phyloP scores from a whole-genome alignment of 2,888 invertebrate genomes.

The Autographa pulchrina region DNA sequence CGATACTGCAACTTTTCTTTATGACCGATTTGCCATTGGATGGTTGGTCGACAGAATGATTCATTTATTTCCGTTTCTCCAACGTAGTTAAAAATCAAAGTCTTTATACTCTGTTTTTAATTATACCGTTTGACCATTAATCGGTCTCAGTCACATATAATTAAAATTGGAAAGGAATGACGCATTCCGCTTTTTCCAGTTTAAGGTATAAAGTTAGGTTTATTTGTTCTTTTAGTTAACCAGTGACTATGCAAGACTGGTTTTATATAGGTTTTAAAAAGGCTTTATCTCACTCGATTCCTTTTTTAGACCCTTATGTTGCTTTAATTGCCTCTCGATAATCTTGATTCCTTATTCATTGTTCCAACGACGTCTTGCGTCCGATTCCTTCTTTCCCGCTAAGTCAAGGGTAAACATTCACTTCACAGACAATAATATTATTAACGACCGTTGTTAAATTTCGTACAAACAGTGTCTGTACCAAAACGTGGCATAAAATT shows the following conservation, averaged over 20 bases:
- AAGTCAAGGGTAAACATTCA: constrained; percentile 6
- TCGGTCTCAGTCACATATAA: too few species aligned
- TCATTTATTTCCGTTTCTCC: too few species aligned
- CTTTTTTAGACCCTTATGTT: not conserved
- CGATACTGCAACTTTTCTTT: too few species aligned
- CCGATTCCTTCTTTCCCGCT: not conserved
- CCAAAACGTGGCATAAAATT: constrained; percentile 8
- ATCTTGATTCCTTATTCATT: not conserved
- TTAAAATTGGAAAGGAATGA: too few species aligned
- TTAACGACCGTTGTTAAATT: constrained; percentile 3
- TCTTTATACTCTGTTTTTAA: too few species aligned
- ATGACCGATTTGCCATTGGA: too few species aligned
- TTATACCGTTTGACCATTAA: too few species aligned
- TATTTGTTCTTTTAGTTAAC: not conserved
- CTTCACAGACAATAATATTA: not conserved
- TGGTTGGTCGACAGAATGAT: too few species aligned
- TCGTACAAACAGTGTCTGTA: not conserved
- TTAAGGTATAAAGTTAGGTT: too few species aligned
- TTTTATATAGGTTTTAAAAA: not conserved
- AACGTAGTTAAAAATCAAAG: too few species aligned
- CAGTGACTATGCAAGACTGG: not conserved
- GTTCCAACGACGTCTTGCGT: not conserved
- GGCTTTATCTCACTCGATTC: not conserved
- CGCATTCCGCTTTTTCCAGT: too few species aligned
- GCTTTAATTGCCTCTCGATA: not conserved